Evolutionary conservation across 2,113 vertebrate species (phyloP).

Genomic region (cat (Felis catus)): F.catus_Fca126_mat1.0 CM031419.1:163143501-163144000

Average conservation of each 20-base stretch:
- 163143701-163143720: neutral
- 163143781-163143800: neutral
- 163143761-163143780: neutral
- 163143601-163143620: neutral
- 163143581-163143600: neutral
- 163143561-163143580: neutral
- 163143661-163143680: neutral
- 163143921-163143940: neutral
- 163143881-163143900: slow-evolving; percentile 55
- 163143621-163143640: neutral
- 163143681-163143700: neutral
- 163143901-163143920: slow-evolving; percentile 59
- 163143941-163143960: neutral
- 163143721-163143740: neutral
- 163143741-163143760: neutral
- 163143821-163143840: neutral
- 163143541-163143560: neutral
- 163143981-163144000: too few species aligned
- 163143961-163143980: too few species aligned
- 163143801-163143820: neutral
- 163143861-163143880: slow-evolving; percentile 50
- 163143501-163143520: too few species aligned
- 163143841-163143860: neutral
- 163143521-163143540: neutral
- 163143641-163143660: neutral